Evolutionary conservation across 2,888 invertebrate genomes (phyloP).

Genomic region (Platynereis dumerilii): DNA sequence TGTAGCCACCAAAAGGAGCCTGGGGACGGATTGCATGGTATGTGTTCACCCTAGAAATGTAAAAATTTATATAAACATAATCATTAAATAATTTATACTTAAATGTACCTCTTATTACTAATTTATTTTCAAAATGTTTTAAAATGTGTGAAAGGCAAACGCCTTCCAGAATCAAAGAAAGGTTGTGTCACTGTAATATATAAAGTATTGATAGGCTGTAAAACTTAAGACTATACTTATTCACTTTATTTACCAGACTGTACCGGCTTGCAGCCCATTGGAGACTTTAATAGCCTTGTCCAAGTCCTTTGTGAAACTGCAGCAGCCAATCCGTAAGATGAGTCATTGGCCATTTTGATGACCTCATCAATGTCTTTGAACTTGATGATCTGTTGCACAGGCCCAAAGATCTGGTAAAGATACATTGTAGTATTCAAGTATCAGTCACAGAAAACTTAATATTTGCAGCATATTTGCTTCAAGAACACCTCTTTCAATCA

Average conservation of each 20-base stretch:
- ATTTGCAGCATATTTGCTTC: not conserved
- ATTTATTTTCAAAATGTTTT: too few relatives aligned
- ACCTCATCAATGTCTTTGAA: constrained; percentile 83
- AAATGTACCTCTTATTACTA: too few relatives aligned
- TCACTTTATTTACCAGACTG: constrained; percentile 72
- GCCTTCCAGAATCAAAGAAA: too few relatives aligned
- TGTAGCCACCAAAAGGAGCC: constrained; percentile 95
- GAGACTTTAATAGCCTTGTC: constrained; percentile 78
- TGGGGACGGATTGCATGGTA: constrained; percentile 85
- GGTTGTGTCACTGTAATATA: too few relatives aligned
- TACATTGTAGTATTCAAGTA: not conserved
- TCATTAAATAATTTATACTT: not conserved
- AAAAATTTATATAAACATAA: too few relatives aligned
- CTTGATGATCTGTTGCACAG: constrained; percentile 85
- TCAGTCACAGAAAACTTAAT: not conserved
- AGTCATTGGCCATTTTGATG: constrained; percentile 81
- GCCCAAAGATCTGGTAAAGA: constrained; percentile 80
- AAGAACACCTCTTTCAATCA: too few relatives aligned
- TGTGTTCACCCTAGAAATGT: constrained; percentile 82
- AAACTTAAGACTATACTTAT: too few relatives aligned
- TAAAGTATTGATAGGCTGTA: too few relatives aligned
- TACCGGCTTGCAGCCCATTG: constrained; percentile 78
- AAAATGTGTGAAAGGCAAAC: too few relatives aligned
- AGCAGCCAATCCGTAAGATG: constrained; percentile 81
- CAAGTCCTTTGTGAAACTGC: constrained; percentile 82